These are phyloP conservation scores for Mamestra brassicae DNA, from an alignment of 2,888 invertebrate species.

Conservation along the genomic window DNA sequence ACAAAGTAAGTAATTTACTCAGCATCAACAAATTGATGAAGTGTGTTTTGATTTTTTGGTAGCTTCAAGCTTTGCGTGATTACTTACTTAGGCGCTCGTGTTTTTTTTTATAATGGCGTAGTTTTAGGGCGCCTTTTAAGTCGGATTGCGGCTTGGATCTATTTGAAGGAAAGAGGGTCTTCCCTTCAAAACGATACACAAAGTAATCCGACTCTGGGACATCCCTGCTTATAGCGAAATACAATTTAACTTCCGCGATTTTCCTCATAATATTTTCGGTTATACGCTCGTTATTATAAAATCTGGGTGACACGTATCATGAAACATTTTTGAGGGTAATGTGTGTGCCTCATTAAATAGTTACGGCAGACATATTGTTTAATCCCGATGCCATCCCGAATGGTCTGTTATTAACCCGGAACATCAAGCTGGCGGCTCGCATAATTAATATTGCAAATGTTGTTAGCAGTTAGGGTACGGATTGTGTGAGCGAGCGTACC, in stretches of 20 bases:
- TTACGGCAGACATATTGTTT: slow-evolving; percentile 82
- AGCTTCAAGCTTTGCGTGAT: slow-evolving; percentile 29
- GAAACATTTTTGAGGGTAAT: slow-evolving; percentile 68
- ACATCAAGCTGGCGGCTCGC: slow-evolving; percentile 78
- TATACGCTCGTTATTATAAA: slow-evolving; percentile 40
- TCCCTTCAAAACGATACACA: slow-evolving; percentile 6
- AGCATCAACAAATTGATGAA: slow-evolving; percentile 80
- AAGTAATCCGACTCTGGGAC: slow-evolving; percentile 1
- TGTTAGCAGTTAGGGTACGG: slow-evolving; percentile 84
- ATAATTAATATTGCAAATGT: slow-evolving; percentile 90
- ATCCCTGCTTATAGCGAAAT: slow-evolving; percentile 18
- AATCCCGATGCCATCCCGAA: slow-evolving; percentile 80
- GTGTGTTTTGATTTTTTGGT: slow-evolving; percentile 78
- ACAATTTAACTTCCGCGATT: slow-evolving; percentile 39
- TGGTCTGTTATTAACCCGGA: slow-evolving; percentile 83
- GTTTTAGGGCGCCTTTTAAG: background rate
- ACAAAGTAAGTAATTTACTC: slow-evolving; percentile 86
- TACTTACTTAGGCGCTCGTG: slow-evolving; percentile 1
- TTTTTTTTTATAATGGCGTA: slow-evolving; percentile 12
- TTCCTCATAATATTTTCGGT: slow-evolving; percentile 15
- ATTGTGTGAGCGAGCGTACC: slow-evolving; percentile 65
- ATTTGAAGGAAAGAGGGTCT: background rate
- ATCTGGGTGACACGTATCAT: slow-evolving; percentile 52
- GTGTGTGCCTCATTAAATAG: slow-evolving; percentile 80
- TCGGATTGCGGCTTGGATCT: background rate